A percentile compares a stretch with the other conserved stretches of the same genome.
Conservation (phyloP, 2,113 vertebrate genomes). For the Suncus etruscus region DNA sequence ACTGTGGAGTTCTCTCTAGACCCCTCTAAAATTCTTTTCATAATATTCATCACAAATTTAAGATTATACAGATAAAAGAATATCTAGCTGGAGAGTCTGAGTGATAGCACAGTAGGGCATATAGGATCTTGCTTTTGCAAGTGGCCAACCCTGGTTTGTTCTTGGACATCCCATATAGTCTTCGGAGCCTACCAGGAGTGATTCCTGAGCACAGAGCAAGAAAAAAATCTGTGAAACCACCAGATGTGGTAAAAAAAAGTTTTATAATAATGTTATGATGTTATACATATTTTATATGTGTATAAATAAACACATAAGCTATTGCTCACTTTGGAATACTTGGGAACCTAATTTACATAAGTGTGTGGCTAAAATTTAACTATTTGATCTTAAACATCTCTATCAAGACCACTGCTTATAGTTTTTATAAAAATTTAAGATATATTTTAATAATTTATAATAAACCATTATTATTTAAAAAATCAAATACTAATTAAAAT, state of each 20-base stretch:
- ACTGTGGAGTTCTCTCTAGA: too few relatives aligned
- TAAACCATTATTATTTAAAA: background rate
- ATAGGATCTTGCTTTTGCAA: too few relatives aligned
- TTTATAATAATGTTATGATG: too few relatives aligned
- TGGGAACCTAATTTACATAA: background rate
- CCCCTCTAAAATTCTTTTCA: slow-evolving; percentile 10
- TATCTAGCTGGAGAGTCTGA: too few relatives aligned
- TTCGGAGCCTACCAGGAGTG: too few relatives aligned
- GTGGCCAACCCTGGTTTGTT: too few relatives aligned
- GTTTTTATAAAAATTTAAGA: background rate
- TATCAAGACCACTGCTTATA: background rate
- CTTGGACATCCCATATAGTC: too few relatives aligned
- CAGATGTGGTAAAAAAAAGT: too few relatives aligned
- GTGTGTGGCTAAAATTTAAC: background rate
- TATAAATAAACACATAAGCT: background rate
- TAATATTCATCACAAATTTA: background rate
- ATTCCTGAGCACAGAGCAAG: too few relatives aligned
- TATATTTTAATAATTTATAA: too few relatives aligned
- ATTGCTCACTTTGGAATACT: background rate
- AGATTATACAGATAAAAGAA: slow-evolving; percentile 18
- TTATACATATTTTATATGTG: background rate
- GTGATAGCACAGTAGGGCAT: too few relatives aligned
- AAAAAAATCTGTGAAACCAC: too few relatives aligned
- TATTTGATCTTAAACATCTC: background rate
- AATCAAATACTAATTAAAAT: slow-evolving; percentile 22